Base-by-base conservation (phyloP, 1,140 invertebrate species). In the Rhopalosiphum maidis region DNA sequence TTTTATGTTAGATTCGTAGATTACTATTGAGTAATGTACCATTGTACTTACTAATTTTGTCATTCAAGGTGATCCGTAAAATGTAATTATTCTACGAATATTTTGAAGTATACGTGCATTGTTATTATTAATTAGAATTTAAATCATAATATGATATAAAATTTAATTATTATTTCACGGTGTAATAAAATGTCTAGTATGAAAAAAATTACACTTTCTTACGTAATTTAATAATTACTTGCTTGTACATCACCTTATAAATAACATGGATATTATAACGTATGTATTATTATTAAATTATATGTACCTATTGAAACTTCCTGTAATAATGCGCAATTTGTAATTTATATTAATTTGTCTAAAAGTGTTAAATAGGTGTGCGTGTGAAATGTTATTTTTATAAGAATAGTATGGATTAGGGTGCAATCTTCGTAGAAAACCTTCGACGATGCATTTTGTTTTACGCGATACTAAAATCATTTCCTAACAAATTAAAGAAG, bases 61-160 rank as follows among this genome's bases (percentile, higher is more conserved):
- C 43, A 30, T n/a, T 21, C 86, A 88, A 88, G 46, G 86, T 88
- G 46, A 88, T 51, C 86, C 86, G n/a, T 51, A 35, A 48, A n/a
- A 85, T 41, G 8, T 43, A 23, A 43, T 85, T 85, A 43, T 43
- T 43, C 25, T 43, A 43, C 37, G 3, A 41, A 68, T n/a, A 30
- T n/a, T 68, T 68, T 68, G 30, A 68, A 68, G 18, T 18, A 5
- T n/a, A 68, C 4, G 30, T 15, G n/a, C 30, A 68, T 68, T n/a
- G 15, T 15, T n/a, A n/a, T 68, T 51, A 68, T 68, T n/a, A 68
- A n/a, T 68, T 68, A 68, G 3, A n/a, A n/a, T 68, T 68, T 15
- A n/a, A 68, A 68, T 68, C 30, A n/a, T n/a, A 68, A 43, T 85
- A 41, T 85, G 23, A 23, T 83, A 35, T 37, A 23, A 37, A 83